These are phyloP conservation scores for Aphodius granarius DNA, from an alignment of 2,888 invertebrate genomes.

Conservation along the genomic window DNA sequence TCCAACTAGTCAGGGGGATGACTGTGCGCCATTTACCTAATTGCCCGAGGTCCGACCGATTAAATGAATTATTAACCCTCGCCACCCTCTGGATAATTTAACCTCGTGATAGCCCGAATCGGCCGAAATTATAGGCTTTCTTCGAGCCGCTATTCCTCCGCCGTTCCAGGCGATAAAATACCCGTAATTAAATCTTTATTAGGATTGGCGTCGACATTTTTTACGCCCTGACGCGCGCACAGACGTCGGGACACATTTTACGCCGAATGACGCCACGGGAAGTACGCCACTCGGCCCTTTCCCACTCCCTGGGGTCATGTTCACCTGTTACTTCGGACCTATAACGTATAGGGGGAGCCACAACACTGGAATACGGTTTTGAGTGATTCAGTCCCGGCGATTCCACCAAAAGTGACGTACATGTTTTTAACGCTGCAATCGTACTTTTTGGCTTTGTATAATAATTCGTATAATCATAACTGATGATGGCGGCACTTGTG, in stretches of 20 bases:
- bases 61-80: not conserved
- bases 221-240: not conserved
- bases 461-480: no score
- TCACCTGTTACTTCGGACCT: constrained; percentile 1
- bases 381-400: not conserved
- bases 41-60: not conserved
- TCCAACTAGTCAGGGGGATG: not conserved
- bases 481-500: no score
- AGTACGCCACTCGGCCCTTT: not conserved
- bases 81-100: not conserved
- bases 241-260: not conserved
- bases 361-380: not conserved
- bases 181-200: not conserved
- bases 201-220: not conserved
- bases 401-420: not conserved
- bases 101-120: not conserved
- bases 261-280: not conserved
- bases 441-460: no score
- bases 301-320: not conserved
- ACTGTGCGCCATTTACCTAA: not conserved
- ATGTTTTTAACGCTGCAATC: no score
- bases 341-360: not conserved
- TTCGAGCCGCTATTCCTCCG: not conserved
- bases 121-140: not conserved
- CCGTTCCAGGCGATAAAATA: not conserved